Base-by-base conservation (phyloP, 2,888 invertebrate species). In the Spodoptera picta region DNA sequence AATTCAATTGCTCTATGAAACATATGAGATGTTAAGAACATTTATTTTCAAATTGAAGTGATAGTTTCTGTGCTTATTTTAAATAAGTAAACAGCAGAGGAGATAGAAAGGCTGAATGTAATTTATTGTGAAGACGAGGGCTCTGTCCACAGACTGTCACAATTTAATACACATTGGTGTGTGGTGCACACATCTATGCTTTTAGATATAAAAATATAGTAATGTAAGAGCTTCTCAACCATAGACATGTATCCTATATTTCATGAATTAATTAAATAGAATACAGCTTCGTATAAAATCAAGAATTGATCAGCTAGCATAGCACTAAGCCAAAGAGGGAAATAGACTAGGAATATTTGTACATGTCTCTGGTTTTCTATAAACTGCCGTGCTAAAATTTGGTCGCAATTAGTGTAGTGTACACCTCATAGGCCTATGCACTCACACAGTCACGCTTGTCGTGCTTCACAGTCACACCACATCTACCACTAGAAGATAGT, bases 181-280 rank as follows among this genome's bases (percentile, higher is more conserved):
- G 87, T 86, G 88, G 87, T 82, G 81, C 80, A 82, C 84, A 87
- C 86, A 87, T 88, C 81, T 79, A 62, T 73, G 86, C 87, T 87
- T 86, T 23, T 72, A 72, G 31, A 73, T 11, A 47, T 62, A 47
- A 45, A 19, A 48, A 54, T 44, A 44, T 36, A 24, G 31, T 41
- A 41, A 41, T 44, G 31, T 60, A 60, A 53, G 45, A 44, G 4
- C 27, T 19, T 19, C 14, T 52, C 45, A 62, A 44, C 44, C 27
- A 60, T 10, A 60, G 54, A 60, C 49, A 60, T 60, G 23, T 19
- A 47, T 2, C 14, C 9, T 3, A 44, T 3, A 43, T 44, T 14
- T 19, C 7, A n/a, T n/a, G 6, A 44, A 44, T 19, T 14, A 27
- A n/a, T n/a, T 3, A 27, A 14, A 19, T 19, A 1, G 19, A 19